Base-by-base conservation (phyloP, 2,888 invertebrate species). In the Ephialtes manifestator region DNA sequence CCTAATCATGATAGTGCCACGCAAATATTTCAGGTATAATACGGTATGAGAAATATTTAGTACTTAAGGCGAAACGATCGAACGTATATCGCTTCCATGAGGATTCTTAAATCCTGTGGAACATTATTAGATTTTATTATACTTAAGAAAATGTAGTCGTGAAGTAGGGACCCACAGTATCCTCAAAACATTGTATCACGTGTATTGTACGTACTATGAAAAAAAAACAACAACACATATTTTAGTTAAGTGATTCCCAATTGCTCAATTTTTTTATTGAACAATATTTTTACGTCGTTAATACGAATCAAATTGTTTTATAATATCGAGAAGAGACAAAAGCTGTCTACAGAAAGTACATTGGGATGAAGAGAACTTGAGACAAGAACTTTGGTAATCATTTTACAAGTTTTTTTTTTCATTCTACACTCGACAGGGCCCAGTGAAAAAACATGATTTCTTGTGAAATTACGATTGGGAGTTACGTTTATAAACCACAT, bases 401-500 rank as follows among this genome's bases (percentile, higher is more conserved):
- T 75, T 70, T 51, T 11, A 65, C 43, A 18, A 35, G 43, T 60
- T 75, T 74, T 28, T 46, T 83, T 71, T 65, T 48, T 67, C 13
- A 35, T 67, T 65, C 46, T 31, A 31, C 43, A 15, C 74, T 55
- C 11, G 31, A 15, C 24, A 24, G n/a, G 58, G 35, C 46, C 13
- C 24, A 60, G n/a, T 39, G 39, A 48, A 11, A 43, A 51, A 65
- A 51, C 28, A 43, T 35, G 28, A 68, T 74, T 39, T 71, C 67
- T 68, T 51, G 81, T 55, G 20, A 76, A 78, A 86, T 76, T 72
- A 84, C 55, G 82, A 86, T 88, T 88, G 90, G 89, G 89, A 91
- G 88, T 92, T 89, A 88, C 87, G 89, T 89, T 84, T 88, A 88
- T 81, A 89, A 88, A 75, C 71, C 87, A 89, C 89, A 90, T 92